Evolutionary conservation across 2,888 invertebrate species (phyloP), one percentile per base, ranked within the genome.

Genomic region (Ferdinandea cuprea): DNA sequence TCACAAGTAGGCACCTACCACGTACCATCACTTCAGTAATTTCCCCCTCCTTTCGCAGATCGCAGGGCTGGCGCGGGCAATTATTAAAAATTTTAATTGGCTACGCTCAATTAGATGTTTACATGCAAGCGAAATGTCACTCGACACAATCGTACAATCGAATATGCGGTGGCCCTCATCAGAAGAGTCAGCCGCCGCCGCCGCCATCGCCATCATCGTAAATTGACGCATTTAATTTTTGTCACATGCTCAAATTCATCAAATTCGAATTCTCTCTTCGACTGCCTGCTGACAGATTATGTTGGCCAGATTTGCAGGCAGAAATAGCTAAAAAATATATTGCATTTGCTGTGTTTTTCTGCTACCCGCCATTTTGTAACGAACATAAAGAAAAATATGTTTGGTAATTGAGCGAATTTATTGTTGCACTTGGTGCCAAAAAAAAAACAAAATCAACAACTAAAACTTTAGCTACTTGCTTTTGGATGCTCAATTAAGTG

Each of bases 81-180:
- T 71, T 71, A 76, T 76, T 66, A 61, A 77, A 44, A 81, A 73
- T 72, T 77, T 83, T 83, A 83, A 83, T 83, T 83, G 77, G 77
- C 54, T 68, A 61, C 61, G 61, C 77, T 83, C 72, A 83, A 83
- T 83, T 83, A 77, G 48, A 56, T 71, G 56, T 61, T 81, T 68
- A 72, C 71, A 76, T 77, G 72, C 76, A 65, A 83, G 61, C 66
- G n/a, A 68, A 74, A 80, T 59, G 56, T 65, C 69, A 40, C 58
- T 69, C 74, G 37, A 56, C 59, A 65, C 32, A 32, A 37, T 40
- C n/a, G 25, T 9, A 48, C 50, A 50, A 46, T 59, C 32, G 35
- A 50, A 50, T 32, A 21, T 13, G 28, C 15, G 13, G 35, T 37
- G 48, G 28, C 63, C 61, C 37, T 37, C 37, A 68, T 68, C 66